phyloP scores from a whole-genome alignment of 2,888 invertebrate species.

The Cryptus viduatorius region DNA sequence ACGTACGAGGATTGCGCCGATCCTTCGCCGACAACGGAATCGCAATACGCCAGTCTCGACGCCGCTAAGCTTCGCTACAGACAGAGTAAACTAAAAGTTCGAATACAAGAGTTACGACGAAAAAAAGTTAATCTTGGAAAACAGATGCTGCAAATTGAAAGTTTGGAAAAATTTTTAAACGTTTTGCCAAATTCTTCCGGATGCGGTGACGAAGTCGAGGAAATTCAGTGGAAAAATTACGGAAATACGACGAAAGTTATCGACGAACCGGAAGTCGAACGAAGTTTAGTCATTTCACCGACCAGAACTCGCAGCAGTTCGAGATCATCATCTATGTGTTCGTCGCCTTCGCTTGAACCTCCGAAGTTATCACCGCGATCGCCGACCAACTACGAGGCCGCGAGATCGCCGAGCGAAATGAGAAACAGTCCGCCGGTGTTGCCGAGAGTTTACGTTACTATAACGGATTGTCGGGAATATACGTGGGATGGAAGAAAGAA shows the following conservation, averaged over 20 bases:
- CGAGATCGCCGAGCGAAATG: constrained; percentile 62
- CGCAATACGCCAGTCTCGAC: constrained; percentile 51
- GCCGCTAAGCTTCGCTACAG: constrained; percentile 71
- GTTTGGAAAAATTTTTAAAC: constrained; percentile 75
- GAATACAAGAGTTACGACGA: constrained; percentile 73
- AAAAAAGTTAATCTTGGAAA: constrained; percentile 73
- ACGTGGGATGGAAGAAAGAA: constrained; percentile 34
- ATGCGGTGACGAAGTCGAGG: constrained; percentile 54
- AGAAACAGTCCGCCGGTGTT: constrained; percentile 77
- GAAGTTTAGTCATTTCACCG: background rate
- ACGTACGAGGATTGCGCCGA: constrained; percentile 58
- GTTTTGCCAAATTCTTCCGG: constrained; percentile 71
- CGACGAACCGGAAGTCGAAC: background rate
- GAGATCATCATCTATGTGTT: constrained; percentile 49
- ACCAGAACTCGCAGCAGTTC: constrained; percentile 16
- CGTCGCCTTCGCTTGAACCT: constrained; percentile 73
- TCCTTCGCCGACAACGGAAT: background rate
- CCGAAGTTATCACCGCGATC: constrained; percentile 77
- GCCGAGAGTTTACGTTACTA: constrained; percentile 70
- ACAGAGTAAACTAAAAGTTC: constrained; percentile 72
- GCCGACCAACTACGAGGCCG: constrained; percentile 61
- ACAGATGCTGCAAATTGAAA: constrained; percentile 77
- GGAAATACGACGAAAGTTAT: background rate
- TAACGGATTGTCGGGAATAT: constrained; percentile 61
- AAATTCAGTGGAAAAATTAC: constrained; percentile 10